A percentile compares a stretch with the other conserved stretches of the same genome.
Conservation (phyloP, 2,797 vertebrate genomes). For the Nyctibius grandis region DNA sequence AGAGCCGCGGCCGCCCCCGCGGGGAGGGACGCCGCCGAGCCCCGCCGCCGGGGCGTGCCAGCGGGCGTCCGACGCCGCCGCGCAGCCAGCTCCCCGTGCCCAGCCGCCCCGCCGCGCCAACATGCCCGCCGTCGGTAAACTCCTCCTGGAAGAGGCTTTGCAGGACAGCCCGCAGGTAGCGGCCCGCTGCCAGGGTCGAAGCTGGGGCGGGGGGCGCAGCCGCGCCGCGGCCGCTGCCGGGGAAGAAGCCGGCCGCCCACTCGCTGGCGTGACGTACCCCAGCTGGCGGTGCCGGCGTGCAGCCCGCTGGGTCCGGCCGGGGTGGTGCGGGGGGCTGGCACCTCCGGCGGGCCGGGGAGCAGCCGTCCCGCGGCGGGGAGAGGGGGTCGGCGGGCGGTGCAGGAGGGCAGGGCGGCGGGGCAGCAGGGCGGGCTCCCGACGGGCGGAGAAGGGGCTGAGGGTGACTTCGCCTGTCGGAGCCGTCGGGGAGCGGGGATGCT, state of each 20-base stretch:
- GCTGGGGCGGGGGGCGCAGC: not conserved
- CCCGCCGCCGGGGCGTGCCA: conserved; percentile 48
- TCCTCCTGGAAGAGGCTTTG: conserved; percentile 92
- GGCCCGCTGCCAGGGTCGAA: not conserved
- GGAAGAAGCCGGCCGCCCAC: not conserved
- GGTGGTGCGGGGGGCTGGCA: not conserved
- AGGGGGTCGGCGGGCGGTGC: not conserved
- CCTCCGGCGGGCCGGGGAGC: not conserved
- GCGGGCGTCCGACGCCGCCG: not conserved
- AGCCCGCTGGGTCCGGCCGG: not conserved
- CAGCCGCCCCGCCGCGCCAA: conserved; percentile 55
- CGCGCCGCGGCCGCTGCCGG: not conserved
- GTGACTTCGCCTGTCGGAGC: not conserved
- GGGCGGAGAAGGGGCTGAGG: not conserved
- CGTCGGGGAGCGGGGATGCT: not conserved
- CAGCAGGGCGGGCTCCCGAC: not conserved
- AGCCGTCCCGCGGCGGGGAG: not conserved
- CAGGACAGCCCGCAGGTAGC: conserved; percentile 97
- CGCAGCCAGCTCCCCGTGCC: conserved; percentile 52
- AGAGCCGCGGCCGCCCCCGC: not conserved
- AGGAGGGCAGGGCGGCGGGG: not conserved
- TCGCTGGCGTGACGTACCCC: not conserved
- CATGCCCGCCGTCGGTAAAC: conserved; percentile 95
- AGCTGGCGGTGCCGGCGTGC: not conserved
- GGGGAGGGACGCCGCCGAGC: not conserved